These are phyloP conservation scores for Diprion similis DNA, from an alignment of 1,140 invertebrate species.

Conservation along the genomic window DNA sequence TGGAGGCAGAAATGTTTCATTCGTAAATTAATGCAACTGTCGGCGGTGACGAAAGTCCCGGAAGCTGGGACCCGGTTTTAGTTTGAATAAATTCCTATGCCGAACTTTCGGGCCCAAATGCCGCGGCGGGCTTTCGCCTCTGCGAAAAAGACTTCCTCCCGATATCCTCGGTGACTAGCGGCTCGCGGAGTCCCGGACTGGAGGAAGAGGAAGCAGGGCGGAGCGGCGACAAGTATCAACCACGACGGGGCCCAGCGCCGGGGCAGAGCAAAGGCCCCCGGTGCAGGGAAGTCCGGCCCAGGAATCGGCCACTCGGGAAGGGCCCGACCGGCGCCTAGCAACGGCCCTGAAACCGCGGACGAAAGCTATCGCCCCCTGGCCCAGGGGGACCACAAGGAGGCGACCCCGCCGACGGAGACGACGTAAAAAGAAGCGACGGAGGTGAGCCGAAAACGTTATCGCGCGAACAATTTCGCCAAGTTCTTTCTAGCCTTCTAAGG, in stretches of 20 bases:
- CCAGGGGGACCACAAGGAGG: constrained; percentile 53
- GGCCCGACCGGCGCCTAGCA: constrained; percentile 44
- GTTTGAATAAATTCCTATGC: constrained; percentile 8
- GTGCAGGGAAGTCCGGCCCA: constrained; percentile 50
- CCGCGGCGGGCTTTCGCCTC: constrained; percentile 32
- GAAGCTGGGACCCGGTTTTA: too few species aligned
- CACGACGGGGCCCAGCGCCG: constrained; percentile 59
- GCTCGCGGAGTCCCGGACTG: constrained; percentile 7
- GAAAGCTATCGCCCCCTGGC: constrained; percentile 47
- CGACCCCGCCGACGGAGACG: constrained; percentile 55
- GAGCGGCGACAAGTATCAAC: constrained; percentile 35
- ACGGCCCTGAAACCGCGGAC: constrained; percentile 57
- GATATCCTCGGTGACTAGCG: neutral
- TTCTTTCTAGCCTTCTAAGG: neutral
- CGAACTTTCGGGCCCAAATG: constrained; percentile 43
- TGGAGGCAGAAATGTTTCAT: too few species aligned
- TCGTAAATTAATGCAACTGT: too few species aligned
- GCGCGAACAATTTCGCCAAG: neutral
- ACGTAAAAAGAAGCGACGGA: constrained; percentile 62
- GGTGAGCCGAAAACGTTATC: constrained; percentile 36
- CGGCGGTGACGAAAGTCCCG: too few species aligned
- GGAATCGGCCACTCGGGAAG: constrained; percentile 34
- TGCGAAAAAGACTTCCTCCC: neutral
- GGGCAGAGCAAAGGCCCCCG: constrained; percentile 57
- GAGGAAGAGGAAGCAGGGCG: constrained; percentile 11